Percentiles rank a stretch among this genome's conserved stretches.
Conservation (phyloP, 2,888 invertebrate genomes). For the Baronia brevicornis region DNA sequence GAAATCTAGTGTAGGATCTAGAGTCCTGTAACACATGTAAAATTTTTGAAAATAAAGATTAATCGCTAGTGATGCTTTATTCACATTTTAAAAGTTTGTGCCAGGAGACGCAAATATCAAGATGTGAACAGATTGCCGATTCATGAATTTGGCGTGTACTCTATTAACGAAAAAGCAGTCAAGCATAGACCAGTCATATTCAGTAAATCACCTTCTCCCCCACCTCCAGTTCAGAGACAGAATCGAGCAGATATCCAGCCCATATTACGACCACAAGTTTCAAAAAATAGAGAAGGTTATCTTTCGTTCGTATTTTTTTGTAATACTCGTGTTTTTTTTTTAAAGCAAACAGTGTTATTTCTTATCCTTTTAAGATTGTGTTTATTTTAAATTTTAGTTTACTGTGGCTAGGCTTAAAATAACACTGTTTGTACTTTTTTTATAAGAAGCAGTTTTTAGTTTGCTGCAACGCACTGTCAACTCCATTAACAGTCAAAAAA, state of each 20-base stretch:
- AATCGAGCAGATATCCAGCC: conserved; percentile 28
- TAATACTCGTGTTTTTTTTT: neutral
- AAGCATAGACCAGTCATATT: conserved; percentile 36
- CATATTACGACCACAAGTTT: conserved; percentile 37
- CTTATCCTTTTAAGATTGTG: neutral
- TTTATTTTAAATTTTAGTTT: neutral
- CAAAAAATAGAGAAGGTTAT: conserved; percentile 49
- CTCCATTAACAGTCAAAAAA: neutral
- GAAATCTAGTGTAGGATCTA: too few relatives aligned
- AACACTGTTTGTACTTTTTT: conserved; percentile 40
- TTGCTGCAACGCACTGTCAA: conserved; percentile 45
- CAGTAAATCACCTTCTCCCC: conserved; percentile 40
- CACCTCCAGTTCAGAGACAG: conserved; percentile 37
- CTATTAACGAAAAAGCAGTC: conserved; percentile 41
- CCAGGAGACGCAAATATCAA: conserved; percentile 49
- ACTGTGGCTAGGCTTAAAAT: conserved; percentile 30
- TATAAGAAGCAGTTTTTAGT: conserved; percentile 18
- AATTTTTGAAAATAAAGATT: too few relatives aligned
- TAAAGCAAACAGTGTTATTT: conserved; percentile 17
- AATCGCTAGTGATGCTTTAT: conserved; percentile 16
- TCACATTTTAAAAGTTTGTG: conserved; percentile 36
- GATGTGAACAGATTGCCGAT: conserved; percentile 47
- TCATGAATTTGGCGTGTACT: conserved; percentile 59
- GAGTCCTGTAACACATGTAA: too few relatives aligned
- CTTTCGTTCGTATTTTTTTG: neutral